phyloP scores from a whole-genome alignment of 2,888 invertebrate genomes.

The Melipona bicolor region DNA sequence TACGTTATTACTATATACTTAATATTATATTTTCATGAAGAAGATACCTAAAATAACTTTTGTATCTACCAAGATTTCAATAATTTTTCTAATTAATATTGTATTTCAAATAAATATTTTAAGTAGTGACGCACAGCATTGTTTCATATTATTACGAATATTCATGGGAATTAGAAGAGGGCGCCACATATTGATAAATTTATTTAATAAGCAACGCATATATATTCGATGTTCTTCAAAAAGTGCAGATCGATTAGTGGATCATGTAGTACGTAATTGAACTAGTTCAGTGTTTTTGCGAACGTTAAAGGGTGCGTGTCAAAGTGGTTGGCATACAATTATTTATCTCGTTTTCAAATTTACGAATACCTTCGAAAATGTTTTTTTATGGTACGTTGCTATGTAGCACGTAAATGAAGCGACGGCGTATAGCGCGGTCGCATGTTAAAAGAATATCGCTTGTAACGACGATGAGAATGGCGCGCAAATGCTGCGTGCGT shows the following conservation, averaged over 20 bases:
- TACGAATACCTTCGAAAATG: conserved; percentile 35
- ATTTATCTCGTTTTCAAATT: conserved; percentile 29
- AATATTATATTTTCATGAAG: neutral
- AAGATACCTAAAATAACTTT: neutral
- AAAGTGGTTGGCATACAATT: conserved; percentile 31
- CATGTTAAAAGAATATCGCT: conserved; percentile 70
- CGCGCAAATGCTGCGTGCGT: conserved; percentile 88
- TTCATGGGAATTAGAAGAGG: conserved; percentile 26
- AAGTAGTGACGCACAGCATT: neutral
- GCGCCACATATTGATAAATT: conserved; percentile 20
- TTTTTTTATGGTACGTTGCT: conserved; percentile 60
- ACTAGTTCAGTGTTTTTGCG: conserved; percentile 57
- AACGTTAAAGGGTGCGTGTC: conserved; percentile 46
- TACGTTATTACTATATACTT: neutral
- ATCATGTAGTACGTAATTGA: conserved; percentile 47
- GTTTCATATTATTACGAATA: conserved; percentile 4
- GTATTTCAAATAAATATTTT: neutral
- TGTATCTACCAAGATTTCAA: neutral
- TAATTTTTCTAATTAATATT: neutral
- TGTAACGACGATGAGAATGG: conserved; percentile 85
- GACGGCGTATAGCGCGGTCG: conserved; percentile 76
- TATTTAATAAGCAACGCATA: conserved; percentile 16
- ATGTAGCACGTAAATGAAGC: conserved; percentile 75
- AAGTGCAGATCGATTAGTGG: conserved; percentile 69
- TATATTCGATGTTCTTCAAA: conserved; percentile 47